Percentiles rank a stretch among this genome's conserved stretches.
These are phyloP conservation scores for Macrobrachium rosenbergii DNA, from an alignment of 1,140 invertebrate genomes.

Conservation along the genomic window DNA sequence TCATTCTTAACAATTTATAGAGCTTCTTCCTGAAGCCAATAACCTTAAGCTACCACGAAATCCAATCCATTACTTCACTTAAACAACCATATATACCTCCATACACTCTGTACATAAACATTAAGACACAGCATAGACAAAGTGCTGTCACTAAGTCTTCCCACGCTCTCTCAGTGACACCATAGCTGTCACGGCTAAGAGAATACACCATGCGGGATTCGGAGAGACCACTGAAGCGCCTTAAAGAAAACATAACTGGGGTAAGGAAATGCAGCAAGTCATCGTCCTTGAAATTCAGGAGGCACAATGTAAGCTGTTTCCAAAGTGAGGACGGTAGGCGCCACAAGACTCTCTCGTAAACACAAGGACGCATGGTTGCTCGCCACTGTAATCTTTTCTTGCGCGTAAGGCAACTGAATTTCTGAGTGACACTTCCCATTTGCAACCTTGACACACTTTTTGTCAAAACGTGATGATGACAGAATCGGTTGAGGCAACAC, in stretches of 20 bases:
- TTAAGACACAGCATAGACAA: conserved; percentile 51
- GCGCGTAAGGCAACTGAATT: conserved; percentile 42
- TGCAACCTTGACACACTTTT: background rate
- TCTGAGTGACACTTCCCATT: conserved; percentile 9
- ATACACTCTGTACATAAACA: conserved; percentile 45
- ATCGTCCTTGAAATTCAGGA: conserved; percentile 29
- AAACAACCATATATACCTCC: conserved; percentile 35
- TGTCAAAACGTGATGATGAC: conserved; percentile 1
- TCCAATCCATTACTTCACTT: conserved; percentile 25
- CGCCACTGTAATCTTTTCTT: conserved; percentile 34
- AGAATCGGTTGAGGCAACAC: conserved; percentile 5
- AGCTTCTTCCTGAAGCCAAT: background rate
- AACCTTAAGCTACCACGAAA: background rate
- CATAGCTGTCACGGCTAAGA: conserved; percentile 47
- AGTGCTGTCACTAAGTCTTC: conserved; percentile 51
- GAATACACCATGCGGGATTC: conserved; percentile 44
- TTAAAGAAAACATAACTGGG: conserved; percentile 55
- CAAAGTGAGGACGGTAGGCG: conserved; percentile 42
- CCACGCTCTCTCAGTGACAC: conserved; percentile 48
- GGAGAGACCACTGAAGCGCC: conserved; percentile 30
- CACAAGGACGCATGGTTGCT: conserved; percentile 30
- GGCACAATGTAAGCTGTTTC: conserved; percentile 48
- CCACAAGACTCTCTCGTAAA: conserved; percentile 50
- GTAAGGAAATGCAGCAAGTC: conserved; percentile 40
- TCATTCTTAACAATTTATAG: background rate